phyloP scores from a whole-genome alignment of 1,140 invertebrate species.

The Colletes latitarsis region DNA sequence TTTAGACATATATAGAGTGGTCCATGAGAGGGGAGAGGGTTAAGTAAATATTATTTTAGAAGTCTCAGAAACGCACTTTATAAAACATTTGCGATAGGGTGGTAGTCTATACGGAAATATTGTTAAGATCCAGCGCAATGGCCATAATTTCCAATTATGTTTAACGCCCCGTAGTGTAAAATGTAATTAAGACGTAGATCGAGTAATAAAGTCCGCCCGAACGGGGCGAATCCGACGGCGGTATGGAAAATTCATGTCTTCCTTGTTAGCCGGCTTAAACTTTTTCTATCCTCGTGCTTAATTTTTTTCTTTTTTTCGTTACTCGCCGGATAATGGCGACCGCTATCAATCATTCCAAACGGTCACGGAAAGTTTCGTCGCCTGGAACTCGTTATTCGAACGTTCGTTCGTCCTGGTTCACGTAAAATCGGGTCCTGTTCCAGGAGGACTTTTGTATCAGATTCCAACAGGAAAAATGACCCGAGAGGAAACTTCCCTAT shows the following conservation, averaged over 20 bases:
- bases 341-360: conserved; percentile 3
- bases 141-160: conserved; percentile 18
- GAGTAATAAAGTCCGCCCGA: neutral
- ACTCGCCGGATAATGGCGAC: neutral
- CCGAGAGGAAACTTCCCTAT: no score
- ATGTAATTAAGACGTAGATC: neutral
- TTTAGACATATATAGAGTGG: no score
- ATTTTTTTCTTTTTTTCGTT: neutral
- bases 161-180: neutral
- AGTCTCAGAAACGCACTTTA: no score
- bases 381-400: neutral
- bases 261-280: neutral
- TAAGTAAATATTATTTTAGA: no score
- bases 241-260: conserved; percentile 22
- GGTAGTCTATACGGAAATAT: neutral
- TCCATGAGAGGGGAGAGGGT: no score
- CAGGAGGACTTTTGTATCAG: neutral
- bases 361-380: conserved; percentile 4
- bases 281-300: neutral
- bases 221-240: neutral
- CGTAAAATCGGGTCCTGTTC: no score
- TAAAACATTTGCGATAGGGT: no score
- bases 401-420: no score
- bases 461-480: no score
- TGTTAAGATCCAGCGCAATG: neutral